phyloP scores from a whole-genome alignment of 2,888 invertebrate species.

The Eumacrocentrus americanus region DNA sequence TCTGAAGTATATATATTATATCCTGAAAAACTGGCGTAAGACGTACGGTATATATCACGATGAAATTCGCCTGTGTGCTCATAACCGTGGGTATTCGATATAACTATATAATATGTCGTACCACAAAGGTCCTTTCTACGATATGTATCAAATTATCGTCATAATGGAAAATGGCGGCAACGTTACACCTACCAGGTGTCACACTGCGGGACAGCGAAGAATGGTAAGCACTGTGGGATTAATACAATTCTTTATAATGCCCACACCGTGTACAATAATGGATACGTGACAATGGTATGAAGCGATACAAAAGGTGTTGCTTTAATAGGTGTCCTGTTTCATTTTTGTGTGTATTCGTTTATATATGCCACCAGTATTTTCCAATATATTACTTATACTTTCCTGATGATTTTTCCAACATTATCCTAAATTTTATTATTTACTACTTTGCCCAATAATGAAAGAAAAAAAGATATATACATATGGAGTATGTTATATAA shows the following conservation, averaged over 20 bases:
- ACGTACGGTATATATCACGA: slow-evolving; percentile 10
- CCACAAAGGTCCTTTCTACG: slow-evolving; percentile 41
- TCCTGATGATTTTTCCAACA: too few relatives aligned
- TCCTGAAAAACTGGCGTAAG: not conserved
- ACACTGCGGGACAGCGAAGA: slow-evolving; percentile 38
- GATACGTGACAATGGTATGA: slow-evolving; percentile 49
- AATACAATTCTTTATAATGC: slow-evolving; percentile 56
- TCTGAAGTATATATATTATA: not conserved
- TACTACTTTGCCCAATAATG: too few relatives aligned
- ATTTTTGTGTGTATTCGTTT: slow-evolving; percentile 21
- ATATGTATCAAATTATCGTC: slow-evolving; percentile 61
- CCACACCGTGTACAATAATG: slow-evolving; percentile 33
- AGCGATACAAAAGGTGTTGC: slow-evolving; percentile 56
- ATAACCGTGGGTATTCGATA: not conserved
- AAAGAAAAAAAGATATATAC: too few relatives aligned
- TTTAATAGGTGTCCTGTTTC: slow-evolving; percentile 60
- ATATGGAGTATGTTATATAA: too few relatives aligned
- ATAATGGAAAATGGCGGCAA: slow-evolving; percentile 61
- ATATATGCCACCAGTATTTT: not conserved
- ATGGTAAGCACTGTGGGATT: slow-evolving; percentile 41
- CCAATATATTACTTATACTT: not conserved
- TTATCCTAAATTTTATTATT: too few relatives aligned
- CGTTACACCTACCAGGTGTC: slow-evolving; percentile 61
- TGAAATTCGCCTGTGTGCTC: slow-evolving; percentile 5
- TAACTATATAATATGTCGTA: not conserved